A percentile compares a stretch with the other conserved stretches of the same genome.
These are phyloP conservation scores for Epinotia demarniana DNA, from an alignment of 2,888 invertebrate species.

Conservation along the genomic window DNA sequence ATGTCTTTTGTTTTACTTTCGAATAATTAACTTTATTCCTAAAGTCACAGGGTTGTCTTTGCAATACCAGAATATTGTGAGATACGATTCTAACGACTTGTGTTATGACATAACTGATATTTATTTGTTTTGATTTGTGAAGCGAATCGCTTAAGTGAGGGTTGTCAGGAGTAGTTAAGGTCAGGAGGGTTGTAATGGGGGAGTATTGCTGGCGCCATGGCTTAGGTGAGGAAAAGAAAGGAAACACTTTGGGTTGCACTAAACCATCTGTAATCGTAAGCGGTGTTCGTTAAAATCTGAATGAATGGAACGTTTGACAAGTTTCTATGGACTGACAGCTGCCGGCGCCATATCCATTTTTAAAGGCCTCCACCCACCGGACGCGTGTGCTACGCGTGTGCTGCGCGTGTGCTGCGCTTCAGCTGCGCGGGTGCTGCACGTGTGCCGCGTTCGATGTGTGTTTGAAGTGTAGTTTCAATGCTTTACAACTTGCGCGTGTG, in stretches of 20 bases:
- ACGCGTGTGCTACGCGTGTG: no score
- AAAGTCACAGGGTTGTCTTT: neutral
- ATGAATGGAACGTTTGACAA: no score
- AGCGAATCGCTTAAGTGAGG: slow-evolving; percentile 35
- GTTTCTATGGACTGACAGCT: no score
- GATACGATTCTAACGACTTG: neutral
- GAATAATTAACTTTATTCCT: neutral
- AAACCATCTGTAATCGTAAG: no score
- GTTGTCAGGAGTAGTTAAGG: slow-evolving; percentile 19
- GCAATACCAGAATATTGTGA: neutral
- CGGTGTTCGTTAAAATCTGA: no score
- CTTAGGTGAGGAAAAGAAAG: neutral
- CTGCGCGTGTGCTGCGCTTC: no score
- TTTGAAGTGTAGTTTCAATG: no score
- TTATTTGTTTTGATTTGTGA: slow-evolving; percentile 44
- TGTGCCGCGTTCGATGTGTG: no score
- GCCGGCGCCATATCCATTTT: no score
- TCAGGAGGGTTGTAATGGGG: slow-evolving; percentile 17
- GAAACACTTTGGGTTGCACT: neutral
- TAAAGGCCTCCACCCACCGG: no score
- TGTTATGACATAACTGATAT: slow-evolving; percentile 30
- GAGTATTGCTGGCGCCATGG: slow-evolving; percentile 17
- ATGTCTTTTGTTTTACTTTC: neutral
- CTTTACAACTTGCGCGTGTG: no score
- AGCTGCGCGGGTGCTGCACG: no score